These are phyloP conservation scores for Choreutis nemorana DNA, from an alignment of 2,888 invertebrate species.

Conservation along the genomic window DNA sequence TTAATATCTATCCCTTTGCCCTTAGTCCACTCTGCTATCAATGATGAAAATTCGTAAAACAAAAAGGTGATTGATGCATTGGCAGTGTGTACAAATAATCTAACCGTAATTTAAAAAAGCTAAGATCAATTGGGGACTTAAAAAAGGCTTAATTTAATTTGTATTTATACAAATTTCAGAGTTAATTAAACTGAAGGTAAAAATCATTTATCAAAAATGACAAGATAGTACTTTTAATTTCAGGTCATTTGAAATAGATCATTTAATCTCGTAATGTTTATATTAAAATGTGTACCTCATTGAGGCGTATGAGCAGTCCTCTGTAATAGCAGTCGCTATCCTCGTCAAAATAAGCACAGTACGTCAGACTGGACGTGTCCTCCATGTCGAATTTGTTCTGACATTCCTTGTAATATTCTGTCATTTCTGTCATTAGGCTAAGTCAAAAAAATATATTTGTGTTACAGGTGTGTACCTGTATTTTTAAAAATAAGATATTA, in stretches of 20 bases:
- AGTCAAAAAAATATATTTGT: conserved; percentile 9
- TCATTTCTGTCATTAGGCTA: conserved; percentile 36
- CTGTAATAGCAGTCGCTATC: conserved; percentile 31
- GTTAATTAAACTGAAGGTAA: too few species aligned
- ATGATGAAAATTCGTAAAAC: too few species aligned
- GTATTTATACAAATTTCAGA: too few species aligned
- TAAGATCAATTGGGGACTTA: too few species aligned
- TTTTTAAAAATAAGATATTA: background rate
- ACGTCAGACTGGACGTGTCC: conserved; percentile 24
- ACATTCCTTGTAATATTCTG: conserved; percentile 25
- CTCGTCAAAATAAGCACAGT: conserved; percentile 35
- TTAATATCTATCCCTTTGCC: too few species aligned
- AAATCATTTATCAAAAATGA: too few species aligned
- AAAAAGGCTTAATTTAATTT: too few species aligned
- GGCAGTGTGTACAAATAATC: too few species aligned
- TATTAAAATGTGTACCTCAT: conserved; percentile 32
- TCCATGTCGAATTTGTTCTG: conserved; percentile 15
- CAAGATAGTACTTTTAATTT: conserved; percentile 1
- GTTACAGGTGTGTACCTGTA: background rate
- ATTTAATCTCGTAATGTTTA: background rate
- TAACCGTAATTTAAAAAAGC: too few species aligned
- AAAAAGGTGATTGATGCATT: too few species aligned
- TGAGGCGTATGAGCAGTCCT: conserved; percentile 28
- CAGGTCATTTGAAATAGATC: background rate
- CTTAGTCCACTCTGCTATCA: too few species aligned